A percentile compares a stretch with the other conserved stretches of the same genome.
These are phyloP conservation scores for Sorex fumeus DNA, from an alignment of 2,113 vertebrate species.

Conservation along the genomic window DNA sequence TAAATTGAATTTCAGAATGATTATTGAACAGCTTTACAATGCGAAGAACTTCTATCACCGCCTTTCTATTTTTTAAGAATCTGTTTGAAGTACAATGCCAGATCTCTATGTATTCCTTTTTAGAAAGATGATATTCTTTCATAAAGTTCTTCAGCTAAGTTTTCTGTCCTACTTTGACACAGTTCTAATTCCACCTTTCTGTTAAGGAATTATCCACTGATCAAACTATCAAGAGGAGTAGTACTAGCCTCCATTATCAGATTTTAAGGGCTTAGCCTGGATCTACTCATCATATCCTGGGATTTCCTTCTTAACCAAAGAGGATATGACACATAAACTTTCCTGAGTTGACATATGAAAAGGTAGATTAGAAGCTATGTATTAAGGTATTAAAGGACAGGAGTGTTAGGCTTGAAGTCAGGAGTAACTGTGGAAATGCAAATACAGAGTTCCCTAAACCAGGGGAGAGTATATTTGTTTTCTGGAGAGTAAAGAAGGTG, in stretches of 20 bases:
- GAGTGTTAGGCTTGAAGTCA: neutral
- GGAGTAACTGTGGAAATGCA: neutral
- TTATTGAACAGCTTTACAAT: neutral
- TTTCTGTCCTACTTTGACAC: neutral
- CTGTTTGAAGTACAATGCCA: neutral
- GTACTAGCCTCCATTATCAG: slow-evolving; percentile 2
- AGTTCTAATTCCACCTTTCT: neutral
- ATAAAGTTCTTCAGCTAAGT: neutral
- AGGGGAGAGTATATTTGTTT: neutral
- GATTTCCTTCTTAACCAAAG: slow-evolving; percentile 42
- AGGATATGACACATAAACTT: slow-evolving; percentile 3
- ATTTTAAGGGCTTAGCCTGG: slow-evolving; percentile 44
- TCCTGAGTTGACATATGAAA: neutral
- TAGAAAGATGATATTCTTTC: slow-evolving; percentile 2
- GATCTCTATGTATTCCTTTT: neutral
- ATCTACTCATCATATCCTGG: neutral
- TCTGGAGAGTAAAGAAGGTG: neutral
- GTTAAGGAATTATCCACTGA: slow-evolving; percentile 30
- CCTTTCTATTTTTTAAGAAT: neutral
- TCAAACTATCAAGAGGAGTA: slow-evolving; percentile 29
- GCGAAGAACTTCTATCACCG: neutral
- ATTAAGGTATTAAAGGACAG: neutral
- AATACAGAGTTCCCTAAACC: neutral
- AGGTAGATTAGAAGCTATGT: neutral
- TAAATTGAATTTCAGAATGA: slow-evolving; percentile 34